Percentiles rank a stretch among this genome's conserved stretches.
Conservation (phyloP, 2,113 vertebrate species). For the Capricornis sumatraensis region DNA sequence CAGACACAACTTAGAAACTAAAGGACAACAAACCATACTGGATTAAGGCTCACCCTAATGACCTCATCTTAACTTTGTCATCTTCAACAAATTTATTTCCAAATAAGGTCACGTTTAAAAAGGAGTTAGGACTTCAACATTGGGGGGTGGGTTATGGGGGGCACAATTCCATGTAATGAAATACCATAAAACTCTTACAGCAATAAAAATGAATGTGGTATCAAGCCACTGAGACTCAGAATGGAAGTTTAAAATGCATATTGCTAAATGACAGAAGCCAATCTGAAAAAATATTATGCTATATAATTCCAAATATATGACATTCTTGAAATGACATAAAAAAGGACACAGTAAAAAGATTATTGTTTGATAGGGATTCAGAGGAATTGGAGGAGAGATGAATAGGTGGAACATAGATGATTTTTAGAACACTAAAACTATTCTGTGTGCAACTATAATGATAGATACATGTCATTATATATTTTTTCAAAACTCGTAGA, state of each 20-base stretch:
- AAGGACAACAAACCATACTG: not conserved
- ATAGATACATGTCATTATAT: not conserved
- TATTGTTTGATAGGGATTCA: not conserved
- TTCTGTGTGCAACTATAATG: not conserved
- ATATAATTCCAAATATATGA: not conserved
- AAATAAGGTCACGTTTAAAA: not conserved
- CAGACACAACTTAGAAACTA: not conserved
- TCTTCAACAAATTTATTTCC: not conserved
- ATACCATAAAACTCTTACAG: not conserved
- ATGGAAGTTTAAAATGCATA: not conserved
- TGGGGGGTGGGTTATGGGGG: rapidly evolving
- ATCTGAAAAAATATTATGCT: not conserved
- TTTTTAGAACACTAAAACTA: not conserved
- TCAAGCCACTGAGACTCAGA: not conserved
- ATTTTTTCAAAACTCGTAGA: not conserved
- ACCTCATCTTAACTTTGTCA: not conserved
- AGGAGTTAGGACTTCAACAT: not conserved
- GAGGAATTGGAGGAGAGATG: too few species aligned
- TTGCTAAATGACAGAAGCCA: not conserved
- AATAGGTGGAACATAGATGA: not conserved
- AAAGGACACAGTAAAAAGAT: not conserved
- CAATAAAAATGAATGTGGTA: not conserved
- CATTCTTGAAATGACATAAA: not conserved
- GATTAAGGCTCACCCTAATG: not conserved
- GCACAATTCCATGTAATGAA: not conserved